Conservation (phyloP, 2,888 invertebrate species). For the Operophtera brumata region DNA sequence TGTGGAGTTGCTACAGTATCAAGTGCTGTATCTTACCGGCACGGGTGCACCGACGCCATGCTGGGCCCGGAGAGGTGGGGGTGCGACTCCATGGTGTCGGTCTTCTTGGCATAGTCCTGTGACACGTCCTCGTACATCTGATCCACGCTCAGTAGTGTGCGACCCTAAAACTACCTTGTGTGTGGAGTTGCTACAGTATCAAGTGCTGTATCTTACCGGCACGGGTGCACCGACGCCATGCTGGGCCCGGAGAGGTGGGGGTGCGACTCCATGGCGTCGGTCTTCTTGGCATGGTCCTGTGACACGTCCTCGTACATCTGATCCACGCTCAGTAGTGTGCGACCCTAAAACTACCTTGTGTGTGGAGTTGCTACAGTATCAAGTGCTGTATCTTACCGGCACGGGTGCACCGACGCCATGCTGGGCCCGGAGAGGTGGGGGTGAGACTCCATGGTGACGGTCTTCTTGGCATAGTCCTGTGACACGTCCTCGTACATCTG, state of each 20-base stretch:
- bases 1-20: too few relatives aligned
- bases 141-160: conserved; percentile 92
- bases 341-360: too few relatives aligned
- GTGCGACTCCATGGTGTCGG: conserved; percentile 99
- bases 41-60: conserved; percentile 93
- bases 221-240: conserved; percentile 93
- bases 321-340: conserved; percentile 92
- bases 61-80: conserved; percentile 96
- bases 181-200: too few relatives aligned
- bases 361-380: too few relatives aligned
- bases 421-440: conserved; percentile 96
- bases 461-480: conserved; percentile 99
- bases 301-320: conserved; percentile 99
- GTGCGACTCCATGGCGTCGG: conserved; percentile 99
- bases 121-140: conserved; percentile 99
- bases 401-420: conserved; percentile 93
- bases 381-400: background rate
- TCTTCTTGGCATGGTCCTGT: conserved; percentile 99
- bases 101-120: conserved; percentile 99
- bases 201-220: background rate
- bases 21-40: background rate
- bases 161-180: too few relatives aligned
- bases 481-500: conserved; percentile 99
- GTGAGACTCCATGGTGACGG: conserved; percentile 99
- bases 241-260: conserved; percentile 96